These are phyloP conservation scores for Drosophila subpulchrella DNA, from an alignment of 1,140 invertebrate genomes.

Conservation along the genomic window DNA sequence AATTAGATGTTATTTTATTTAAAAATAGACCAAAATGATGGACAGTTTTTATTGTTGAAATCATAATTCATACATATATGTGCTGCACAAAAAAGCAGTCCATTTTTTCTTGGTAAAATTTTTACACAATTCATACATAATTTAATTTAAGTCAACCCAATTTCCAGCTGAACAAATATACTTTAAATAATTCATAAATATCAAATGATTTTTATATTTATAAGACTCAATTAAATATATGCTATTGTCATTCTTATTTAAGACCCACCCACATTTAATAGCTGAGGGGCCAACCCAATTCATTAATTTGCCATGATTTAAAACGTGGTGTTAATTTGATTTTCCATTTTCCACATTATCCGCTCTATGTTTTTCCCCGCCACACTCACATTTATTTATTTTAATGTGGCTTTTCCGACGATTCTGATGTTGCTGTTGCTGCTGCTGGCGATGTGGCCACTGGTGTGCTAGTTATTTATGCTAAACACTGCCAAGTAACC, in stretches of 20 bases:
- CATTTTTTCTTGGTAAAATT: not conserved
- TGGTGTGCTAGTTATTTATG: conserved; percentile 72
- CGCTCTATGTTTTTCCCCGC: not conserved
- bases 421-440: conserved; percentile 11
- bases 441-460: conserved; percentile 33
- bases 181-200: not conserved
- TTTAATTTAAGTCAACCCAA: not conserved
- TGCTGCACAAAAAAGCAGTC: too few species aligned
- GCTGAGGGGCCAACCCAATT: conserved; percentile 17
- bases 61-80: not conserved
- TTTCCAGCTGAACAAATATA: not conserved
- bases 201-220: not conserved
- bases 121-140: not conserved
- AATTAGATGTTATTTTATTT: not conserved
- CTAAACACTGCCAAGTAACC: conserved; percentile 79
- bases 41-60: not conserved
- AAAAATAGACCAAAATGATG: too few species aligned
- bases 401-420: conserved; percentile 48
- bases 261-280: conserved; percentile 10
- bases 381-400: conserved; percentile 54
- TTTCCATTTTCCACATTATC: conserved; percentile 1
- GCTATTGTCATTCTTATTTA: conserved; percentile 1
- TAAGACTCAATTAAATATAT: not conserved
- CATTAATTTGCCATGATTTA: conserved; percentile 20
- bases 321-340: conserved; percentile 6